phyloP scores from a whole-genome alignment of 2,888 invertebrate species.

The Choristoneura rosaceana region DNA sequence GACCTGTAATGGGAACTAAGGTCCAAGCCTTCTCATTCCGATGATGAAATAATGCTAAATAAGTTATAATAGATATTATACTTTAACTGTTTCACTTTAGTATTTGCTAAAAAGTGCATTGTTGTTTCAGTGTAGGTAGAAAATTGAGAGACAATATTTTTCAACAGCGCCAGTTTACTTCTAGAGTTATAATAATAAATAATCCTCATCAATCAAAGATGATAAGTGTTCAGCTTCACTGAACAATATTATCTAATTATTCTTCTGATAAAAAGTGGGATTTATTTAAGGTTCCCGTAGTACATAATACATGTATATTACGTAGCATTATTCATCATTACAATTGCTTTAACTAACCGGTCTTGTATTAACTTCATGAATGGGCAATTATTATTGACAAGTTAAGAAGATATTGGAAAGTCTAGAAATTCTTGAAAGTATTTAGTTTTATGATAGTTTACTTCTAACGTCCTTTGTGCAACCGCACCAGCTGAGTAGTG shows the following conservation, averaged over 20 bases:
- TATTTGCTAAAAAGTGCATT: too few relatives aligned
- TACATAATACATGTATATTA: neutral
- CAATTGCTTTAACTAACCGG: neutral
- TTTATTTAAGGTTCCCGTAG: neutral
- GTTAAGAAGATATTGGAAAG: neutral
- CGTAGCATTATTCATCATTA: neutral
- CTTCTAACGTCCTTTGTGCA: neutral
- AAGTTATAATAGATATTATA: too few relatives aligned
- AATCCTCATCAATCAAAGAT: constrained; percentile 4
- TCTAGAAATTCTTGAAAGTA: neutral
- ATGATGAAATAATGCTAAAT: too few relatives aligned
- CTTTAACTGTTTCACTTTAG: too few relatives aligned
- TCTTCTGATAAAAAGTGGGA: neutral
- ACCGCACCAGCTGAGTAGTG: neutral
- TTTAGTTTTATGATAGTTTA: neutral
- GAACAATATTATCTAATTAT: neutral
- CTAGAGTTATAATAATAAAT: neutral
- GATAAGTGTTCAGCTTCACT: constrained; percentile 1
- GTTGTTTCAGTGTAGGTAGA: neutral
- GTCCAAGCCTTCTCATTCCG: too few relatives aligned
- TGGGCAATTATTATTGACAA: neutral
- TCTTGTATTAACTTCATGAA: neutral
- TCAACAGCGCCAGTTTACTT: neutral
- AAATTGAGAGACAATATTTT: neutral
- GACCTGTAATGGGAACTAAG: too few relatives aligned